phyloP scores from a whole-genome alignment of 1,140 invertebrate genomes.

The Oryzaephilus surinamensis region DNA sequence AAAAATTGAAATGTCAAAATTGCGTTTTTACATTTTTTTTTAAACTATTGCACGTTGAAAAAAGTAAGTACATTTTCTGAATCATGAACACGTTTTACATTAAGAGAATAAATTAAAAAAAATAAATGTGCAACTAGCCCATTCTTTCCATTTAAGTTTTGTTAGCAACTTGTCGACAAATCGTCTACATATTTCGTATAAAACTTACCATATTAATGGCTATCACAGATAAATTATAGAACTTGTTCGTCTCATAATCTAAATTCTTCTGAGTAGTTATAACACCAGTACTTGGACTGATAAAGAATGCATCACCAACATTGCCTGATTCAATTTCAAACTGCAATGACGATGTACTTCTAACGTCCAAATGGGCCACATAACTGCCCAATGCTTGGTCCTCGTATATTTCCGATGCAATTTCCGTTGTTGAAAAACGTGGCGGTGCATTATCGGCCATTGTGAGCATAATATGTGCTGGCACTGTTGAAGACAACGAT shows the following conservation, averaged over 20 bases:
- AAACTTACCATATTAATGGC: constrained; percentile 74
- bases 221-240: constrained; percentile 73
- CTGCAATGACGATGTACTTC: constrained; percentile 65
- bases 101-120: too few species aligned
- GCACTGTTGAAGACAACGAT: constrained; percentile 61
- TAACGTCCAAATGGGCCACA: constrained; percentile 65
- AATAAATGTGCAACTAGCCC: too few species aligned
- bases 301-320: constrained; percentile 58
- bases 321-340: constrained; percentile 78
- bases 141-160: too few species aligned
- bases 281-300: constrained; percentile 77
- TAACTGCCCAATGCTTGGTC: constrained; percentile 67
- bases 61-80: too few species aligned
- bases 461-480: constrained; percentile 75
- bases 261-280: constrained; percentile 61
- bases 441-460: constrained; percentile 85
- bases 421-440: constrained; percentile 50
- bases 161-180: too few species aligned
- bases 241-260: constrained; percentile 65
- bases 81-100: too few species aligned
- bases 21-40: too few species aligned
- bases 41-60: too few species aligned
- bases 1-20: too few species aligned
- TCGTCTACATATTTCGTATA: not conserved
- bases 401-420: constrained; percentile 73